Base-by-base conservation (phyloP, 2,888 invertebrate genomes). In the Xestia ashworthii region DNA sequence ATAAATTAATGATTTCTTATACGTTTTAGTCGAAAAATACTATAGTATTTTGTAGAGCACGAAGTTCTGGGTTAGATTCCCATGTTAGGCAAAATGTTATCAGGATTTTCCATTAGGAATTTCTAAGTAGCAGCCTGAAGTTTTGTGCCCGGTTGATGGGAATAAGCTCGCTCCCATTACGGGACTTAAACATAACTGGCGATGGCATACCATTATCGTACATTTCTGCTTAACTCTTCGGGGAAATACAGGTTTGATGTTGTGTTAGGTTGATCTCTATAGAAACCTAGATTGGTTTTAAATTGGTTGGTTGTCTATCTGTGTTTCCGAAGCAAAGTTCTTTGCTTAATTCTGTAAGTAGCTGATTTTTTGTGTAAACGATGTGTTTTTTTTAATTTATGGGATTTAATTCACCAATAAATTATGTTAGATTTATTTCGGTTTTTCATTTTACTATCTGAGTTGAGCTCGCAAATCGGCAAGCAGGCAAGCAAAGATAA, bases 391-490 rank as follows among this genome's bases (percentile, higher is more conserved):
- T 92, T 92, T 93, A 91, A 93, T 92, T 94, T 92, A 93, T 94
- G 93, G 93, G 89, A 89, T 66, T 82, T 41, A 32, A 77, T 90
- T 87, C 89, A 93, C 91, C 92, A 96, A 95, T 95, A 95, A 95
- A 95, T 93, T 93, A 94, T 93, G 92, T 92, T 93, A 93, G 88
- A 89, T 81, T 81, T 83, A 81, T 74, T 76, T 66, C 65, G 16
- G 71, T 74, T 85, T 89, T 58, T 58, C 25, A 58, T 58, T 58
- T 58, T 0, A 25, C n/a, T 55, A n/a, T 55, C 44, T 41, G 41
- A 41, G 41, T 41, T 41, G 41, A 41, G 6, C 3, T 6, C 41
- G 41, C 41, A 41, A 41, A 41, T 41, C 5, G 41, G 41, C 41
- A 41, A 41, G 41, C 32, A 32, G 32, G 32, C 32, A 32, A 32